Evolutionary conservation across 2,797 vertebrate genomes (phyloP).

Genomic region (Spinus pinus): DNA sequence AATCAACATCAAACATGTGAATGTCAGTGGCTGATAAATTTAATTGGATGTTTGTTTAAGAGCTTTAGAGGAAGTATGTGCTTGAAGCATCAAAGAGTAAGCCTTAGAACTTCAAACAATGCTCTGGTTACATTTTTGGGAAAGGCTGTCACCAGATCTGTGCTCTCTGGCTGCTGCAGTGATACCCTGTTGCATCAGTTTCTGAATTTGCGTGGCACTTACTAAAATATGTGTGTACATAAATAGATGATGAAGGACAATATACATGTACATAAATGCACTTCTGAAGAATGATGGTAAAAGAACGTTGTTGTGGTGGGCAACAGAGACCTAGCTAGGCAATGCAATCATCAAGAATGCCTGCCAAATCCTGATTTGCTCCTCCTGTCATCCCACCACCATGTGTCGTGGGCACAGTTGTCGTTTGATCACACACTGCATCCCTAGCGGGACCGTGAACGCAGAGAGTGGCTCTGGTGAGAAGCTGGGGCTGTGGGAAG

Average conservation of each 20-base stretch:
- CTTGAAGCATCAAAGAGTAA: neutral
- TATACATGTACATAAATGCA: fast-evolving
- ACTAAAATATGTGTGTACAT: fast-evolving
- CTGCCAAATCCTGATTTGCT: neutral
- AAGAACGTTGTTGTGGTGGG: fast-evolving
- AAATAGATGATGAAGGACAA: neutral
- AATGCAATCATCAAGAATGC: neutral
- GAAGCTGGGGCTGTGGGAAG: neutral
- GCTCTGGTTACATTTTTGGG: neutral
- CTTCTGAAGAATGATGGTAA: neutral
- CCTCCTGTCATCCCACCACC: neutral
- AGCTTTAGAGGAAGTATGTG: neutral
- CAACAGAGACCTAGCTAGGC: neutral
- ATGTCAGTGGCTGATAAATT: neutral
- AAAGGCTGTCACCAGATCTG: neutral
- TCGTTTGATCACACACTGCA: fast-evolving
- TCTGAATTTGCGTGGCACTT: fast-evolving
- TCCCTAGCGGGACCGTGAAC: fast-evolving
- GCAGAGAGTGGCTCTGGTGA: neutral
- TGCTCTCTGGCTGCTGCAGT: neutral
- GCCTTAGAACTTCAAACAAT: neutral
- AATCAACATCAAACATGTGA: neutral
- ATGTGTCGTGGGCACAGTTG: fast-evolving
- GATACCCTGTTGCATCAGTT: neutral
- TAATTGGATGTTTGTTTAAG: slow-evolving; percentile 13